A percentile compares a stretch with the other conserved stretches of the same genome.
These are phyloP conservation scores for fruit fly (Drosophila melanogaster) DNA, from an alignment of 1,140 invertebrate genomes.

Conservation along the genomic window DNA sequence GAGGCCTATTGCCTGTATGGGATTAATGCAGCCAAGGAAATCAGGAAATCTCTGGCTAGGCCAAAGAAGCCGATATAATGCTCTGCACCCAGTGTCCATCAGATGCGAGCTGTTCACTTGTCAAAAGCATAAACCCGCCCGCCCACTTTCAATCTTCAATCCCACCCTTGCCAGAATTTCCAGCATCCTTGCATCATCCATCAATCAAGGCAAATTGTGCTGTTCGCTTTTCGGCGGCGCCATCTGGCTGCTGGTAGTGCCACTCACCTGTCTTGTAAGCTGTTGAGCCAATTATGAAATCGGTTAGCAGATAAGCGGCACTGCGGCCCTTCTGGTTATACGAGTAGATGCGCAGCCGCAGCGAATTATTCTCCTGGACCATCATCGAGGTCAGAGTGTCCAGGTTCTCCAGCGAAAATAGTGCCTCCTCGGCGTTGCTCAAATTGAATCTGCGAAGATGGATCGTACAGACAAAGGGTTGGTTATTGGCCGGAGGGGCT, in stretches of 20 bases:
- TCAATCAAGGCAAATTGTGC: slow-evolving; percentile 48
- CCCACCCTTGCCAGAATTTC: slow-evolving; percentile 29
- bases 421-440: slow-evolving; percentile 80
- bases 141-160: slow-evolving; percentile 10
- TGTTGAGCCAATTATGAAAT: slow-evolving; percentile 84
- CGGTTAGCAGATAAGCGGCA: slow-evolving; percentile 70
- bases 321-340: slow-evolving; percentile 84
- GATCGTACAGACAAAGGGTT: slow-evolving; percentile 1
- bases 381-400: slow-evolving; percentile 81
- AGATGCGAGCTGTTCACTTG: slow-evolving; percentile 40
- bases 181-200: slow-evolving; percentile 46
- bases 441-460: slow-evolving; percentile 75
- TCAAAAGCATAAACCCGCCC: slow-evolving; percentile 52
- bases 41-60: slow-evolving; percentile 25
- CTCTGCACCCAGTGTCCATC: slow-evolving; percentile 17
- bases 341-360: slow-evolving; percentile 80
- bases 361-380: slow-evolving; percentile 82
- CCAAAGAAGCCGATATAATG: slow-evolving; percentile 31
- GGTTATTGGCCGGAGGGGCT: background rate
- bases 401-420: slow-evolving; percentile 80
- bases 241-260: slow-evolving; percentile 50
- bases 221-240: slow-evolving; percentile 42
- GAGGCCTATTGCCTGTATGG: slow-evolving; percentile 41
- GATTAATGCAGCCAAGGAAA: slow-evolving; percentile 63
- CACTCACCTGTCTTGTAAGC: slow-evolving; percentile 83